Evolutionary conservation across 2,797 vertebrate species (phyloP), one percentile per base, ranked within the genome.

Genomic region (Coregonus sp.): DNA sequence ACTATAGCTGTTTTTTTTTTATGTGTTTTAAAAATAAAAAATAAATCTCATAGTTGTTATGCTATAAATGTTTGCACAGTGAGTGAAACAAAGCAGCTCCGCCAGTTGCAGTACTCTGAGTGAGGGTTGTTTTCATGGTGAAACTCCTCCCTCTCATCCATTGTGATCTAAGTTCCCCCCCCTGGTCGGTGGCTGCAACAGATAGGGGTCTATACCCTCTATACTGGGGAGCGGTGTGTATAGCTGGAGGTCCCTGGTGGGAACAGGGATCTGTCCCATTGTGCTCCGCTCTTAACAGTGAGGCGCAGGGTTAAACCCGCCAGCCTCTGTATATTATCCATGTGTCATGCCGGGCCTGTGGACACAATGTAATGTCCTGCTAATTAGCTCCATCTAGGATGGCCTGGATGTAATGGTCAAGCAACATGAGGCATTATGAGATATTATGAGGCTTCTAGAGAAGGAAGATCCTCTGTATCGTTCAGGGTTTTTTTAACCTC

Each of bases 331-430:
- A 91, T 88, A 88, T 90, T 90, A 89, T 84, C 84, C 82, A n/a
- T 25, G 72, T 75, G 25, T 25, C 25, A 25, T 25, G 25, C 25
- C 89, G 88, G 75, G 90, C 84, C 74, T 74, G 85, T 84, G 84
- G 83, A 89, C 68, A 75, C 87, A 80, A 85, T 82, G 85, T 90
- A 90, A 91, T 89, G 90, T 88, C 86, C 82, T 87, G 90, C 90
- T 93, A 95, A 94, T 95, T 93, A 92, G 88, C 85, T 84, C 84
- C 86, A 89, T 91, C 89, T 88, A 87, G 75, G 85, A 86, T 80
- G 76, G 75, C 81, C 84, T 51, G 88, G 87, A 86, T 85, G 87
- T 87, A 86, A 35, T 4, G 31, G 15, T 25, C 67, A 47, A 15
- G 16, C 84, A 85, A 70, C 85, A 31, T 4, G 33, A 35, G 0